Conservation (phyloP, 2,888 invertebrate species). For the Deroplatys truncata region DNA sequence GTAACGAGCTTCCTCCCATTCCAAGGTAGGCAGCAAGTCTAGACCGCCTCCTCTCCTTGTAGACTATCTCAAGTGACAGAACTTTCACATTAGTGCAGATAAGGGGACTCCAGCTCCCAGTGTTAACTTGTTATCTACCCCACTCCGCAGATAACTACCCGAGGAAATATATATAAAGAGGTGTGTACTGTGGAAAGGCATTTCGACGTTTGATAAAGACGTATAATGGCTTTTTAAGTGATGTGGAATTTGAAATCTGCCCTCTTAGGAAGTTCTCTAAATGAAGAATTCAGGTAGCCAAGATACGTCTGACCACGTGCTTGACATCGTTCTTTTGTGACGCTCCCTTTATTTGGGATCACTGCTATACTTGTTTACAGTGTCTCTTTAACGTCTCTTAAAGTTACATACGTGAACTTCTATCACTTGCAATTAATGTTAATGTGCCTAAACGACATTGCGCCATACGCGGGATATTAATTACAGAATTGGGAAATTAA, state of each 20-base stretch:
- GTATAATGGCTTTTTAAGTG: constrained; percentile 43
- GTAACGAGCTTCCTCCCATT: background rate
- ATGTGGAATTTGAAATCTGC: constrained; percentile 41
- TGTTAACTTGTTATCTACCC: constrained; percentile 6
- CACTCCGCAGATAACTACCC: background rate
- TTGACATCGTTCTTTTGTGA: too few relatives aligned
- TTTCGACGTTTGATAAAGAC: constrained; percentile 12
- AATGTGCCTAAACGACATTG: too few relatives aligned
- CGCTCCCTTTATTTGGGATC: too few relatives aligned
- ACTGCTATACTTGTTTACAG: too few relatives aligned
- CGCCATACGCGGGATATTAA: too few relatives aligned
- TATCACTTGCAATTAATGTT: too few relatives aligned
- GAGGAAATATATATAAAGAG: background rate
- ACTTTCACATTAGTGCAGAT: constrained; percentile 15
- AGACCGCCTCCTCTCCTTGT: background rate
- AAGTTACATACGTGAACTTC: too few relatives aligned
- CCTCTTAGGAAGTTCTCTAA: constrained; percentile 7
- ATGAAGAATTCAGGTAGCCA: background rate
- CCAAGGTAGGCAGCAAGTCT: background rate
- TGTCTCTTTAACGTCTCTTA: too few relatives aligned
- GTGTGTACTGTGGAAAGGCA: background rate
- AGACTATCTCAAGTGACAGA: constrained; percentile 10
- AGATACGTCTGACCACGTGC: background rate
- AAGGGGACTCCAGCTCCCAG: background rate
- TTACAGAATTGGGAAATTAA: too few relatives aligned